These are phyloP conservation scores for Thamnaconus septentrionalis DNA, from an alignment of 2,113 vertebrate genomes.

Conservation along the genomic window DNA sequence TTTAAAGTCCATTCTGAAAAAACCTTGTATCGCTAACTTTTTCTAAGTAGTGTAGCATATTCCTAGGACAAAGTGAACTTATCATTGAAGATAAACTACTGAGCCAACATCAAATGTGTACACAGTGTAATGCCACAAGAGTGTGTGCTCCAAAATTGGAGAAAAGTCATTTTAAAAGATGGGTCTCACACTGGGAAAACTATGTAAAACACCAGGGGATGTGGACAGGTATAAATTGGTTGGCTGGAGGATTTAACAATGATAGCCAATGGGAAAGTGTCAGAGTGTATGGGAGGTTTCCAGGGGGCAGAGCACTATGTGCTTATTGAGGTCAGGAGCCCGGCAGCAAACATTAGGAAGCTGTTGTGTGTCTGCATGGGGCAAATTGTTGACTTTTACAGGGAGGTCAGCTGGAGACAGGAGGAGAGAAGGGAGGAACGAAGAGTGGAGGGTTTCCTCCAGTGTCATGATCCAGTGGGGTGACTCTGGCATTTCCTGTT, in stretches of 20 bases:
- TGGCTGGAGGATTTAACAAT: conserved; percentile 36
- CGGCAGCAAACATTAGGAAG: conserved; percentile 12
- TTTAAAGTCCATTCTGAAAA: too few relatives aligned
- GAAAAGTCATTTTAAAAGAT: too few relatives aligned
- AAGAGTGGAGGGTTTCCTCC: conserved; percentile 13
- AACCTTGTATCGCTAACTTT: too few relatives aligned
- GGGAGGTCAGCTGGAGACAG: background rate
- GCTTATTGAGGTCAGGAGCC: conserved; percentile 32
- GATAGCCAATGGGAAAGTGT: conserved; percentile 33
- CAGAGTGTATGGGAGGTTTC: conserved; percentile 32
- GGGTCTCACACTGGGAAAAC: conserved; percentile 33
- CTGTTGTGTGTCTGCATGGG: conserved; percentile 18
- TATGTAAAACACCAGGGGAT: conserved; percentile 15
- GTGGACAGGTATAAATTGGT: conserved; percentile 4
- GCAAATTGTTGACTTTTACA: conserved; percentile 37
- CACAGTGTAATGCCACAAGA: too few relatives aligned
- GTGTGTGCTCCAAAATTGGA: too few relatives aligned
- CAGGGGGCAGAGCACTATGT: conserved; percentile 43
- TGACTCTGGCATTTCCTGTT: conserved; percentile 67
- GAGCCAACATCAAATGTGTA: too few relatives aligned
- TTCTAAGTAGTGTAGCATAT: too few relatives aligned
- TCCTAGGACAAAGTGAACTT: too few relatives aligned
- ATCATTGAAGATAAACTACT: too few relatives aligned
- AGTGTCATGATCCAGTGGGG: conserved; percentile 48
- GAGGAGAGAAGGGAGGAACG: conserved; percentile 4